Percentiles rank a stretch among this genome's conserved stretches.
phyloP scores from a whole-genome alignment of 2,797 vertebrate genomes.

The Sarcoramphus papa region DNA sequence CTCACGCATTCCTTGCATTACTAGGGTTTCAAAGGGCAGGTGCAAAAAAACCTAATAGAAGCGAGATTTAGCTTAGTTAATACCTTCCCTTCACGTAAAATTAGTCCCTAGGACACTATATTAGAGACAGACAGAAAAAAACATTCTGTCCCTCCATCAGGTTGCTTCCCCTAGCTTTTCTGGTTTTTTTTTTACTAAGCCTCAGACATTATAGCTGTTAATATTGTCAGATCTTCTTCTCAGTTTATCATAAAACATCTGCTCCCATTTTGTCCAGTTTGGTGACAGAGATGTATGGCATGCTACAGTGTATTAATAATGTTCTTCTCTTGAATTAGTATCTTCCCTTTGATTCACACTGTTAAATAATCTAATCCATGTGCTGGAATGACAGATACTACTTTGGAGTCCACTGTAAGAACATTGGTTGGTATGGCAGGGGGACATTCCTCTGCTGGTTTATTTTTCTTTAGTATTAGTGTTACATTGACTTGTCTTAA shows the following conservation, averaged over 20 bases:
- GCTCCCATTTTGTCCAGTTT: conserved; percentile 61
- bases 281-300: conserved; percentile 61
- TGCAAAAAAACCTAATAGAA: not conserved
- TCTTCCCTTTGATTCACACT: conserved; percentile 63
- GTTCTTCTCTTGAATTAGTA: conserved; percentile 50
- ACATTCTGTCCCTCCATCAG: not conserved
- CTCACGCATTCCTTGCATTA: conserved; percentile 14
- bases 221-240: conserved; percentile 51
- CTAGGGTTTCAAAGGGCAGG: not conserved
- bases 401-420: conserved; percentile 32
- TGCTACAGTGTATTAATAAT: conserved; percentile 57
- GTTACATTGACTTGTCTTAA: conserved; percentile 47
- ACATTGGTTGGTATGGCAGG: conserved; percentile 39
- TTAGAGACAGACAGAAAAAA: conserved; percentile 10
- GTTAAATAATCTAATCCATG: conserved; percentile 64
- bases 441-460: conserved; percentile 56
- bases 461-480: conserved; percentile 69
- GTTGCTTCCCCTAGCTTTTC: not conserved
- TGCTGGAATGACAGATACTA: conserved; percentile 49
- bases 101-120: not conserved
- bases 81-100: not conserved
- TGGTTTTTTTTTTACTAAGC: not conserved
- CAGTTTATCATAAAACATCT: conserved; percentile 66
- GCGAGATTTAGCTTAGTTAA: not conserved
- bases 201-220: conserved; percentile 43